Evolutionary conservation across 2,113 vertebrate genomes (phyloP), one percentile per base, ranked within the genome.

Genomic region (Meriones unguiculatus): DNA sequence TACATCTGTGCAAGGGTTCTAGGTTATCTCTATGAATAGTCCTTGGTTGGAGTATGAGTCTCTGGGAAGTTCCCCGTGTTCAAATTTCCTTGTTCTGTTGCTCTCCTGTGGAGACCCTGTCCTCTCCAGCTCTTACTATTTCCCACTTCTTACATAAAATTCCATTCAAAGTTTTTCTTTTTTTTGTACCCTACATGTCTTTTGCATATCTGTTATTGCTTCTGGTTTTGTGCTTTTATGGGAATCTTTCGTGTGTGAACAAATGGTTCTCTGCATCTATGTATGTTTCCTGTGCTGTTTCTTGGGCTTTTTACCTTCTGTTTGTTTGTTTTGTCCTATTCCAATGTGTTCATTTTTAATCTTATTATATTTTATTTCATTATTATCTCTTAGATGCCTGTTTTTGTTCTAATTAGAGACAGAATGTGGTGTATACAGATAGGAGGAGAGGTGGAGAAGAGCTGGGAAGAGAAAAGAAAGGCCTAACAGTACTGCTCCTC

Each of bases 201-300:
- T 77, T 98, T 95, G 93, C 92, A 96, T n/a, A 89, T n/a, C 59
- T 5, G 12, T 14, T 89, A 97, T 90, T 97, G 73, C 92, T 87
- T 81, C 82, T 98, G 91, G n/a, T 85, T 95, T 97, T 95, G 54
- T 22, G 35, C n/a, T 72, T 72, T 72, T 20, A 38, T 20, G 70
- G 70, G 35, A 9, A 20, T 73, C n/a, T 38, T 72, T 18, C 17
- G 69, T 72, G 15, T 38, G 7, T 20, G 35, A 15, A n/a, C 70
- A 72, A n/a, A 72, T n/a, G 70, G 13, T 18, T 8, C 35, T 38
- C 35, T 72, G 17, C 35, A 22, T 20, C n/a, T 20, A 8, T 72
- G 22, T 73, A 9, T 22, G n/a, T 73, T 38, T 73, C 72, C 22
- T 38, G 20, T 75, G 72, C 4, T 18, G 11, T 22, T 75, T 75